Evolutionary conservation across 2,113 vertebrate species (phyloP), one percentile per base, ranked within the genome.

Genomic region (Sapajus apella): DNA sequence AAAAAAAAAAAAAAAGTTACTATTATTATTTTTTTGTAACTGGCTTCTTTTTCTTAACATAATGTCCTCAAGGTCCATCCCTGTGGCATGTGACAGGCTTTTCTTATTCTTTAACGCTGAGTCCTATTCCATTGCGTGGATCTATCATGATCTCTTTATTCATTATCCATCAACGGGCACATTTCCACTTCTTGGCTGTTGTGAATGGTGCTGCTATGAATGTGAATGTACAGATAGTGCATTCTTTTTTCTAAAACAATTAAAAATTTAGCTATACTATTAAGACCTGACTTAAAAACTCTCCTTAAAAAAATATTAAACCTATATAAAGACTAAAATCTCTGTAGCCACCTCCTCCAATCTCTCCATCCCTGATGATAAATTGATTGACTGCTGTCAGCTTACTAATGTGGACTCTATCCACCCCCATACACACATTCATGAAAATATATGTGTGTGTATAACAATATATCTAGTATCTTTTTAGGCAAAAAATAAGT

Each of bases 101-200:
- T 73, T 75, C 55, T 64, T 32, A 30, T 66, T 61, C n/a, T 55
- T 37, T 52, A 2, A 64, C 0, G 5, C 61, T 30, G 5, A 32
- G 61, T 27, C 50, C 5, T 66, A 9, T 21, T 90, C 37, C 40
- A 4, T 3, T 40, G 32, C 25, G 3, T 6, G 55, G 17, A 21
- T 4, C 13, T 7, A 27, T 25, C 6, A 21, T 1, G 8, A 10
- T 55, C 6, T 52, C 20, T 58, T 92, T 25, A 35, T 32, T 32
- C 16, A 5, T 87, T 66, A 27, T 17, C 18, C 32, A 25, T 11
- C 2, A 2, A 1, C 1, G 8, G 35, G 27, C 4, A 0, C 43
- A 43, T 43, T 43, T 43, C 25, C 25, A 20, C 70, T 40, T 45
- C 56, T 68, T 77, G 77, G 68, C 58, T 85, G 0, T 47, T 43